phyloP scores from a whole-genome alignment of 1,140 invertebrate species.

The Limonius californicus region DNA sequence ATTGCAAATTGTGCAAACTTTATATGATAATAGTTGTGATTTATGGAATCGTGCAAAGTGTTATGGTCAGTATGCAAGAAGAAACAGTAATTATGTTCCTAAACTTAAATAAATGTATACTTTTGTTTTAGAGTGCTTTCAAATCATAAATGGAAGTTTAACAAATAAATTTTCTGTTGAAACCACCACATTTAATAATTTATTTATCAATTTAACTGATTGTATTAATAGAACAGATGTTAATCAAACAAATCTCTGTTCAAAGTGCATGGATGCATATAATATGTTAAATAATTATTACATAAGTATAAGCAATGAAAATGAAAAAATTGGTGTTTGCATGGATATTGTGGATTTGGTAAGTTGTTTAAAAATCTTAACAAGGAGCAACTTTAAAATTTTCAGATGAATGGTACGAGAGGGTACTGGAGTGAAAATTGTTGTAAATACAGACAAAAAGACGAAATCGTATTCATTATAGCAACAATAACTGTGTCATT shows the following conservation, averaged over 20 bases:
- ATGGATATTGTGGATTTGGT: conserved; percentile 59
- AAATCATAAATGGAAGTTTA: conserved; percentile 45
- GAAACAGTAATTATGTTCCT: neutral
- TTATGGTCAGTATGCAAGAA: conserved; percentile 47
- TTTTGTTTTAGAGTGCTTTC: conserved; percentile 52
- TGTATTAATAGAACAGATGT: conserved; percentile 46
- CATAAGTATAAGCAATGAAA: conserved; percentile 52
- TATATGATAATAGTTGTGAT: conserved; percentile 49
- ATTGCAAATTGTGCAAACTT: conserved; percentile 51
- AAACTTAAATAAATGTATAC: neutral
- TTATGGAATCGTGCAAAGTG: conserved; percentile 56
- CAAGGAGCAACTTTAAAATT: conserved; percentile 3
- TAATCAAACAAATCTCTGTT: conserved; percentile 48
- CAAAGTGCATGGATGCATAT: conserved; percentile 53
- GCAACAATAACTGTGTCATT: conserved; percentile 50
- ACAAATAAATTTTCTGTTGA: conserved; percentile 46
- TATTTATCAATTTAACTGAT: conserved; percentile 47
- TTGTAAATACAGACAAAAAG: conserved; percentile 51
- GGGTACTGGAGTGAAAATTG: conserved; percentile 55
- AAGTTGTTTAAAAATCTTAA: conserved; percentile 17
- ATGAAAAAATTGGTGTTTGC: conserved; percentile 54
- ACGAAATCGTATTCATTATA: conserved; percentile 53
- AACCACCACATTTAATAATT: conserved; percentile 49
- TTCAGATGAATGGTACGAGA: conserved; percentile 57
- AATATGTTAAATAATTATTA: conserved; percentile 52